phyloP scores from a whole-genome alignment of 92 coral and sea anemone genomes.

The Heteractis magnifica region DNA sequence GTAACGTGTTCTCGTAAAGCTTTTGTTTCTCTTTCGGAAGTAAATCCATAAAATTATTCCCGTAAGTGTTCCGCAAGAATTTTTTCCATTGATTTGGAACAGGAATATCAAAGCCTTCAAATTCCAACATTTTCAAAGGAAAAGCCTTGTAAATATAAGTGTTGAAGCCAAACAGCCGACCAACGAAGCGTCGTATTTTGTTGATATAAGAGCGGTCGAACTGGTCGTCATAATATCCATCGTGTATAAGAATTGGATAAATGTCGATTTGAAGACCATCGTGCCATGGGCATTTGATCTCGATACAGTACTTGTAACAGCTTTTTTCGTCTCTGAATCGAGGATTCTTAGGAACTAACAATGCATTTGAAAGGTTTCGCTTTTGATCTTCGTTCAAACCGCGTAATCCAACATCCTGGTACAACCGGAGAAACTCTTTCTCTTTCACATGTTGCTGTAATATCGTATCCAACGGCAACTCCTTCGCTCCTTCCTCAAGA shows the following conservation, averaged over 20 bases:
- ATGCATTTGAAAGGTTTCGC: background rate
- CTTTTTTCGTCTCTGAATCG: conserved; percentile 54
- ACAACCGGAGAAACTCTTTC: conserved; percentile 27
- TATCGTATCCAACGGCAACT: conserved; percentile 46
- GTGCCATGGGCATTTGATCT: conserved; percentile 37
- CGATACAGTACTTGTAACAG: conserved; percentile 52
- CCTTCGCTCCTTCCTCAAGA: conserved; percentile 37
- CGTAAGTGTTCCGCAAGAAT: conserved; percentile 33
- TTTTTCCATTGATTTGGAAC: conserved; percentile 60
- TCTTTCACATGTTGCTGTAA: conserved; percentile 55
- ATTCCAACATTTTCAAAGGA: conserved; percentile 55
- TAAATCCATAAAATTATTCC: conserved; percentile 50
- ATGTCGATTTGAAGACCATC: conserved; percentile 59
- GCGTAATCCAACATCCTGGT: background rate
- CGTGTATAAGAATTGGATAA: conserved; percentile 9
- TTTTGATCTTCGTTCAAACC: background rate
- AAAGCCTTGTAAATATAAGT: conserved; percentile 31
- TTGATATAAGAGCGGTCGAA: background rate
- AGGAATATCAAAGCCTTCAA: conserved; percentile 64
- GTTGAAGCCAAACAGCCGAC: background rate
- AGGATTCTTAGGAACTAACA: conserved; percentile 28
- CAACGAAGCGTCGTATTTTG: background rate
- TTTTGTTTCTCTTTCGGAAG: conserved; percentile 19
- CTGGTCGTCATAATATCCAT: conserved; percentile 4
- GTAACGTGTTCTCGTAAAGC: background rate